Percentiles rank a stretch among this genome's conserved stretches.
These are phyloP conservation scores for Chauna torquata DNA, from an alignment of 2,113 vertebrate species.

Conservation along the genomic window DNA sequence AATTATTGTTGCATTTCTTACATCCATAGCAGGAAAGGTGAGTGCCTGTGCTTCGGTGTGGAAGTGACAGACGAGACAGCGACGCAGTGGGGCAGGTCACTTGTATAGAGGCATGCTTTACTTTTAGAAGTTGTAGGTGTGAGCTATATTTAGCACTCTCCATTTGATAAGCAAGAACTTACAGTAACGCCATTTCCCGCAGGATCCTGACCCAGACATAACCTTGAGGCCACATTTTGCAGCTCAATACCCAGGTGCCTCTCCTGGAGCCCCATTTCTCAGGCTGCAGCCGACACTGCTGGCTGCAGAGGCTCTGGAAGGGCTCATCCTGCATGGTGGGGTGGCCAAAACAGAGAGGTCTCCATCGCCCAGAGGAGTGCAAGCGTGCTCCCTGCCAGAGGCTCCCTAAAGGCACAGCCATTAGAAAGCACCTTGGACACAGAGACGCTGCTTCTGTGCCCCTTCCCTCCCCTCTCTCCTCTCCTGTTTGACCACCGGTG, in stretches of 20 bases:
- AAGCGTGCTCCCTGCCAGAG: not conserved
- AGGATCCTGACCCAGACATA: not conserved
- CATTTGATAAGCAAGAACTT: not conserved
- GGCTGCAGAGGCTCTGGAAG: not conserved
- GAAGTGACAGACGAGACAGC: not conserved
- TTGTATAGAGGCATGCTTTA: not conserved
- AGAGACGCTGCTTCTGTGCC: not conserved
- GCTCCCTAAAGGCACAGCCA: not conserved
- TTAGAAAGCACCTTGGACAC: not conserved
- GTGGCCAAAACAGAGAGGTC: fast-evolving
- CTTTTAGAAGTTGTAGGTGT: slow-evolving; percentile 13
- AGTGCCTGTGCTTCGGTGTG: not conserved
- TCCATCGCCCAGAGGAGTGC: fast-evolving
- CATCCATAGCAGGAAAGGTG: not conserved
- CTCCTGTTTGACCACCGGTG: not conserved
- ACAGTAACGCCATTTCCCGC: not conserved
- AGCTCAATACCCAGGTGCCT: fast-evolving
- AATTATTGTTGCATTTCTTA: not conserved
- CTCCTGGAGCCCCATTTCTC: not conserved
- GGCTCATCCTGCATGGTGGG: not conserved
- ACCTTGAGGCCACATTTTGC: fast-evolving
- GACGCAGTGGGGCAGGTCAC: not conserved
- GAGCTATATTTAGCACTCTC: not conserved
- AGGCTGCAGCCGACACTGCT: not conserved
- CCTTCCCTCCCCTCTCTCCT: not conserved